phyloP scores from a whole-genome alignment of 2,888 invertebrate genomes.

The Morpho achilles region DNA sequence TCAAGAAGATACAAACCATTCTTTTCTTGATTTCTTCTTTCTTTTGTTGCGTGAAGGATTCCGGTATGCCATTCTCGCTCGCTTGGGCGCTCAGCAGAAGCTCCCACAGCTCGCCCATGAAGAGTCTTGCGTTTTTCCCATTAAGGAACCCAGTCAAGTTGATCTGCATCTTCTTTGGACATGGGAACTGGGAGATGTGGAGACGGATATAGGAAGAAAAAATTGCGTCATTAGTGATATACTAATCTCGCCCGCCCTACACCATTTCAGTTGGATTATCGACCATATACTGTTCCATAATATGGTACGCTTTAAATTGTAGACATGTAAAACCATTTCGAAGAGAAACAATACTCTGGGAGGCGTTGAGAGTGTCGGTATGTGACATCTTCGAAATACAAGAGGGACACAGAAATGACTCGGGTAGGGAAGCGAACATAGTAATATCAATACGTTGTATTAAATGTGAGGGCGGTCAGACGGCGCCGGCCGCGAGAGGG shows the following conservation, averaged over 20 bases:
- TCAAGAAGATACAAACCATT: conserved; percentile 77
- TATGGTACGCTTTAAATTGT: conserved; percentile 3
- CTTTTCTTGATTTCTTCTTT: conserved; percentile 97
- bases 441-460: conserved; percentile 40
- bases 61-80: conserved; percentile 96
- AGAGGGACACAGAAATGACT: conserved; percentile 51
- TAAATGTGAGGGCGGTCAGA: conserved; percentile 41
- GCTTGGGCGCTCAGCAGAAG: conserved; percentile 96
- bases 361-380: conserved; percentile 56
- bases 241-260: background rate
- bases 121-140: conserved; percentile 97
- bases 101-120: conserved; percentile 99
- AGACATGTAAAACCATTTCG: conserved; percentile 13
- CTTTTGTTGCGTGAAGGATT: conserved; percentile 95
- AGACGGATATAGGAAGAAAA: conserved; percentile 64
- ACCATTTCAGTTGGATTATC: conserved; percentile 4
- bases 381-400: background rate
- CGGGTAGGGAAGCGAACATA: conserved; percentile 63
- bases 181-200: conserved; percentile 87
- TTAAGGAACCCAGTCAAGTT: conserved; percentile 99
- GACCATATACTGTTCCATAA: conserved; percentile 7
- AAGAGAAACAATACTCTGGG: conserved; percentile 34
- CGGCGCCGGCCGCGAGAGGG: conserved; percentile 32
- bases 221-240: conserved; percentile 47
- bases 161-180: conserved; percentile 99